These are phyloP conservation scores for Ancistrus triradiatus DNA, from an alignment of 2,113 vertebrate genomes.

Conservation along the genomic window DNA sequence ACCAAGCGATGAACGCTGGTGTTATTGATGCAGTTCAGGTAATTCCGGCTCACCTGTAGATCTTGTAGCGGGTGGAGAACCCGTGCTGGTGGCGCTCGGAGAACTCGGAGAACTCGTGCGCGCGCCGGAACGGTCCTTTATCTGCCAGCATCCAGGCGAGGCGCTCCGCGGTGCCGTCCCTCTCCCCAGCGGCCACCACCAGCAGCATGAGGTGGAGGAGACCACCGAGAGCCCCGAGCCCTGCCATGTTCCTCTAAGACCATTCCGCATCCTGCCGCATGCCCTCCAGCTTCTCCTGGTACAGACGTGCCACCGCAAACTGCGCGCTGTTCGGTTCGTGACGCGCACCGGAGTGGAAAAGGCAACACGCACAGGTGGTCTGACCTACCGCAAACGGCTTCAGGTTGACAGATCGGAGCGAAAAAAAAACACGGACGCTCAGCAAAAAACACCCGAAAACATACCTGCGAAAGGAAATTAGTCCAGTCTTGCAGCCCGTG, in stretches of 20 bases:
- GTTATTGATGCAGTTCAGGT: too few species aligned
- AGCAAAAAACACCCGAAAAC: too few species aligned
- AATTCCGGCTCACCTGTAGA: conserved; percentile 69
- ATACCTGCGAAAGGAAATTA: too few species aligned
- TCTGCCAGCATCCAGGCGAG: conserved; percentile 74
- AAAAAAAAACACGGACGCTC: too few species aligned
- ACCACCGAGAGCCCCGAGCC: conserved; percentile 76
- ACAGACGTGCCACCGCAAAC: too few species aligned
- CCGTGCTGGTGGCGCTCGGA: conserved; percentile 73
- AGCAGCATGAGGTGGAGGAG: conserved; percentile 80
- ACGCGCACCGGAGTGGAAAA: too few species aligned
- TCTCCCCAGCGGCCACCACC: conserved; percentile 73
- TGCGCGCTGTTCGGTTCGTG: too few species aligned
- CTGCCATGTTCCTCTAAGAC: conserved; percentile 71
- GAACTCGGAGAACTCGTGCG: conserved; percentile 74
- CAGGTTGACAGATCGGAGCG: too few species aligned
- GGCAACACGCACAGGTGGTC: too few species aligned
- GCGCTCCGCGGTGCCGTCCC: conserved; percentile 63
- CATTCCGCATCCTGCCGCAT: conserved; percentile 22
- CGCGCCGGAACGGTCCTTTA: conserved; percentile 76
- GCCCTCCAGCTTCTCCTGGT: conserved; percentile 9
- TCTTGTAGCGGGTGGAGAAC: conserved; percentile 75
- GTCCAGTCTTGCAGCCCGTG: too few species aligned
- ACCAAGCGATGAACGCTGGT: too few species aligned
- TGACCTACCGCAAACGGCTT: too few species aligned